Conservation (phyloP, 2,888 invertebrate genomes). For the Colostygia pectinataria region DNA sequence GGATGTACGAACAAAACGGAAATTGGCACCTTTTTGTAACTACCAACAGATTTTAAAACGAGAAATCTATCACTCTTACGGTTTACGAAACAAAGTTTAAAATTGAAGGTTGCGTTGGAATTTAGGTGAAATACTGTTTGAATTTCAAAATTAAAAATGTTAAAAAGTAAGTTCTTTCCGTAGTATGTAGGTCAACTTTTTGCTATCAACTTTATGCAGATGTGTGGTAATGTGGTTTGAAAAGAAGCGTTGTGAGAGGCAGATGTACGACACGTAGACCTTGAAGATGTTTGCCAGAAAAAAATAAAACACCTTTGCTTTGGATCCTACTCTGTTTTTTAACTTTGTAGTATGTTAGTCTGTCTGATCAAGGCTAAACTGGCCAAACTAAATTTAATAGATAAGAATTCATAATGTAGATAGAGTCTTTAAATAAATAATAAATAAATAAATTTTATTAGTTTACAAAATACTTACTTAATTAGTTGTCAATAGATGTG, state of each 20-base stretch:
- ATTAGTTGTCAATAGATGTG: too few species aligned
- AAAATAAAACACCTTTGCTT: conserved; percentile 69
- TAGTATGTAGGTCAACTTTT: conserved; percentile 72
- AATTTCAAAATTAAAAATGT: conserved; percentile 34
- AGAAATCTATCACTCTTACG: conserved; percentile 26
- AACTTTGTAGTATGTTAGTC: not conserved
- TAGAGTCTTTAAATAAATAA: too few species aligned
- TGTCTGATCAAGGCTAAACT: conserved; percentile 2
- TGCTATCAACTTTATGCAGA: conserved; percentile 80
- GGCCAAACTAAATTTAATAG: too few species aligned
- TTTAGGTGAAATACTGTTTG: conserved; percentile 14
- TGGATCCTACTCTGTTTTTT: conserved; percentile 41
- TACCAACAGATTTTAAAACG: conserved; percentile 30
- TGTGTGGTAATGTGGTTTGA: conserved; percentile 55
- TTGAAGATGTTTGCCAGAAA: conserved; percentile 71
- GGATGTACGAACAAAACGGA: conserved; percentile 75
- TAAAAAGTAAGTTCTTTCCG: conserved; percentile 38
- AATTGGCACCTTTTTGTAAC: conserved; percentile 77
- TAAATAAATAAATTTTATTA: too few species aligned
- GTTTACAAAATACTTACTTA: too few species aligned
- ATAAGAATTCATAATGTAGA: too few species aligned
- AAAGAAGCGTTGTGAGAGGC: conserved; percentile 69
- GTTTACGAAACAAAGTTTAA: conserved; percentile 32
- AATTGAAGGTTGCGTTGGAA: conserved; percentile 19
- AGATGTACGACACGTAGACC: conserved; percentile 74